Conservation (phyloP, 2,797 vertebrate species). For the Sparidentex hasta region DNA sequence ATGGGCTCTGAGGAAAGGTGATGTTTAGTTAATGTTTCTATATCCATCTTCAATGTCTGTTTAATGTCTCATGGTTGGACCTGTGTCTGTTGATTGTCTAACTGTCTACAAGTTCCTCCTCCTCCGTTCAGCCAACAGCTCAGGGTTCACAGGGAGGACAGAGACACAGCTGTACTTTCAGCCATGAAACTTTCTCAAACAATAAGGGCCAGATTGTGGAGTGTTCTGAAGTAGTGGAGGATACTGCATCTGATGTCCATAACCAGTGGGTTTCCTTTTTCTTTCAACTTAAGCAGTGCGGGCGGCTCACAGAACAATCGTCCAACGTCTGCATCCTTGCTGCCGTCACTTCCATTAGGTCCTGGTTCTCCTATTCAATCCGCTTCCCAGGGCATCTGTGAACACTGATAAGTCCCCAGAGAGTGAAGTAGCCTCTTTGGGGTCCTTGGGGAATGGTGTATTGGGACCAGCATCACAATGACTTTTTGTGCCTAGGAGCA, state of each 20-base stretch:
- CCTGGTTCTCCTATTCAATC: neutral
- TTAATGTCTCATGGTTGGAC: neutral
- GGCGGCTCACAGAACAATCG: conserved; percentile 5
- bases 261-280: neutral
- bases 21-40: neutral
- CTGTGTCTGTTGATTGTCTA: neutral
- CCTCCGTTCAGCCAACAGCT: neutral
- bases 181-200: neutral
- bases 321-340: conserved; percentile 3
- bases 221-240: neutral
- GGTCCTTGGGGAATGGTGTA: neutral
- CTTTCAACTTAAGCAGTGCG: neutral
- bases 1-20: too few relatives aligned
- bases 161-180: neutral
- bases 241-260: neutral
- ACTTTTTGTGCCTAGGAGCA: conserved; percentile 1
- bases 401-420: conserved; percentile 6
- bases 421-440: neutral
- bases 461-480: conserved; percentile 7
- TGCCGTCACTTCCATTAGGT: conserved; percentile 8
- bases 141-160: conserved; percentile 6
- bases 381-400: neutral
- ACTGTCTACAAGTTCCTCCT: neutral
- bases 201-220: neutral
- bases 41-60: neutral